Conservation (phyloP, 2,888 invertebrate species). For the Folsomia candida region DNA sequence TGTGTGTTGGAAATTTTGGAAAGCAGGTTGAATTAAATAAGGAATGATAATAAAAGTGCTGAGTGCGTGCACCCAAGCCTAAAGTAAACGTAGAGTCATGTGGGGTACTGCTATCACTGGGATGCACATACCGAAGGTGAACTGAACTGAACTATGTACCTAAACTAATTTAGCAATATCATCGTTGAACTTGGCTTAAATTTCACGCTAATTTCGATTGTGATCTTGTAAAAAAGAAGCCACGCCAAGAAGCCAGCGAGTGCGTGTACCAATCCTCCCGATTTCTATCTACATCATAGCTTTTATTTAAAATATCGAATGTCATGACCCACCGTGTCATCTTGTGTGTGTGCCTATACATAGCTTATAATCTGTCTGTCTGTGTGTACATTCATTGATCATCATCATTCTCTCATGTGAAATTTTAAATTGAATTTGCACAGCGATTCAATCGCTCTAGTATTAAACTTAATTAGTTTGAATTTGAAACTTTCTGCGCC, state of each 20-base stretch:
- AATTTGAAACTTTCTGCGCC: background rate
- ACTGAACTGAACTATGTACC: too few relatives aligned
- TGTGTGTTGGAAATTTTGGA: too few relatives aligned
- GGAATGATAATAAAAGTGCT: too few relatives aligned
- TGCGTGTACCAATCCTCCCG: background rate
- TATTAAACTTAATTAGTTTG: background rate
- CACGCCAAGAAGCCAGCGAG: background rate
- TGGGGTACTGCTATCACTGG: too few relatives aligned
- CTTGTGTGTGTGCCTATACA: too few relatives aligned
- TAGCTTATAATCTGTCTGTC: too few relatives aligned
- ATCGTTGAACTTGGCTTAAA: background rate
- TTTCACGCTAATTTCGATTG: background rate
- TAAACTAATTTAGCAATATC: background rate
- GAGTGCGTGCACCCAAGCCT: too few relatives aligned
- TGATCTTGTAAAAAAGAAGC: background rate
- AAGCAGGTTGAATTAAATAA: too few relatives aligned
- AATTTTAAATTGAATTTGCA: background rate
- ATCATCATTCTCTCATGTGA: background rate
- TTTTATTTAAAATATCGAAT: background rate
- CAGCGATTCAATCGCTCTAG: too few relatives aligned
- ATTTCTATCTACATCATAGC: background rate
- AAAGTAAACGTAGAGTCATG: too few relatives aligned
- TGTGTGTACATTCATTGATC: background rate
- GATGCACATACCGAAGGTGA: too few relatives aligned
- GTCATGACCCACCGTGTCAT: background rate